These are phyloP conservation scores for Drosophila simulans DNA, from an alignment of 1,140 invertebrate species.

Conservation along the genomic window DNA sequence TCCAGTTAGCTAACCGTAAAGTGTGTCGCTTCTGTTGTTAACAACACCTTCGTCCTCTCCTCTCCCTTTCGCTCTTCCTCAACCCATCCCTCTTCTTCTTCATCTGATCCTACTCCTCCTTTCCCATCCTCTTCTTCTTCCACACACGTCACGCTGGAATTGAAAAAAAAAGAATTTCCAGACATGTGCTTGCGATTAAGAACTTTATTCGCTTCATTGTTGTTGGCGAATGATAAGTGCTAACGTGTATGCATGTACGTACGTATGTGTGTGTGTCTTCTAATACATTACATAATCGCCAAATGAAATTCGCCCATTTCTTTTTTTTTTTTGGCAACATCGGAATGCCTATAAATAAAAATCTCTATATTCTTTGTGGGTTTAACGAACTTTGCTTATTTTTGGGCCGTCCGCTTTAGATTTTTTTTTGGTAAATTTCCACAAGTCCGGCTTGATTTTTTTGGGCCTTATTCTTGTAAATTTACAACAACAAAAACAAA, in stretches of 20 bases:
- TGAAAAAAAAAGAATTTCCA: conserved; percentile 36
- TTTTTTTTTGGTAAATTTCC: conserved; percentile 54
- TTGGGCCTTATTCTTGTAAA: conserved; percentile 65
- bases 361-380: conserved; percentile 13
- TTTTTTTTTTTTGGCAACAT: conserved; percentile 66
- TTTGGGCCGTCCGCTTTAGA: conserved; percentile 8
- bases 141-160: conserved; percentile 53
- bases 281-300: conserved; percentile 67
- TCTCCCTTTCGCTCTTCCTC: not conserved
- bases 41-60: conserved; percentile 6
- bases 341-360: conserved; percentile 68
- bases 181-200: conserved; percentile 74
- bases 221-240: conserved; percentile 49
- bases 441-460: conserved; percentile 57
- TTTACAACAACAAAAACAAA: conserved; percentile 53
- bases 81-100: too few relatives aligned
- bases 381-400: conserved; percentile 61
- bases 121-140: conserved; percentile 13
- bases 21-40: conserved; percentile 41
- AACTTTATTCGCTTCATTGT: conserved; percentile 41
- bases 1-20: conserved; percentile 19
- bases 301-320: conserved; percentile 61
- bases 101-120: not conserved
- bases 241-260: not conserved
- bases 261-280: conserved; percentile 12